These are phyloP conservation scores for Pogonomyrmex barbatus DNA, from an alignment of 1,140 invertebrate genomes.

Conservation along the genomic window DNA sequence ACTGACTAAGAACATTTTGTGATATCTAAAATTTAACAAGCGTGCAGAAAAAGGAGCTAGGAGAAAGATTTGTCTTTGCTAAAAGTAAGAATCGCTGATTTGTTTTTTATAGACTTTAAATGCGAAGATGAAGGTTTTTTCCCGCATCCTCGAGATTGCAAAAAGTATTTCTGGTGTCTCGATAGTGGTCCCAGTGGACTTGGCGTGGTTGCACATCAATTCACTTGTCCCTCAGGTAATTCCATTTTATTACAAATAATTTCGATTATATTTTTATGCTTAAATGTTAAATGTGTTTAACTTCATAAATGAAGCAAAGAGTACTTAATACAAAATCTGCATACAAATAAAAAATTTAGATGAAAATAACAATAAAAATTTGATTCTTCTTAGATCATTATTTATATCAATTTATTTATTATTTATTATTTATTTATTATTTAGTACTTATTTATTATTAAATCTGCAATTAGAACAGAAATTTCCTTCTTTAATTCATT, in stretches of 20 bases:
- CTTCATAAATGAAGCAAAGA: neutral
- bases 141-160: constrained; percentile 96
- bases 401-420: neutral
- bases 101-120: constrained; percentile 90
- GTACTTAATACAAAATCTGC: neutral
- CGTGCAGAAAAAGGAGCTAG: neutral
- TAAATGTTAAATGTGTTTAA: neutral
- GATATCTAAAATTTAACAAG: constrained; percentile 18
- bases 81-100: neutral
- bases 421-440: neutral
- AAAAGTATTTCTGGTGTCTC: constrained; percentile 98
- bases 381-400: too few species aligned
- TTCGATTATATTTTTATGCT: neutral
- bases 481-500: neutral
- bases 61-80: neutral
- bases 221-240: constrained; percentile 95
- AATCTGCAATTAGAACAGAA: neutral
- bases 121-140: constrained; percentile 98
- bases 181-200: constrained; percentile 95
- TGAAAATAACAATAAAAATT: neutral
- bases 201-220: constrained; percentile 96
- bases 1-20: neutral
- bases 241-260: constrained; percentile 3
- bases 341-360: neutral
- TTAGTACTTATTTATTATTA: neutral